Evolutionary conservation across 1,140 invertebrate species (phyloP), one percentile per base, ranked within the genome.

Genomic region (Brachionus manjavacas): DNA sequence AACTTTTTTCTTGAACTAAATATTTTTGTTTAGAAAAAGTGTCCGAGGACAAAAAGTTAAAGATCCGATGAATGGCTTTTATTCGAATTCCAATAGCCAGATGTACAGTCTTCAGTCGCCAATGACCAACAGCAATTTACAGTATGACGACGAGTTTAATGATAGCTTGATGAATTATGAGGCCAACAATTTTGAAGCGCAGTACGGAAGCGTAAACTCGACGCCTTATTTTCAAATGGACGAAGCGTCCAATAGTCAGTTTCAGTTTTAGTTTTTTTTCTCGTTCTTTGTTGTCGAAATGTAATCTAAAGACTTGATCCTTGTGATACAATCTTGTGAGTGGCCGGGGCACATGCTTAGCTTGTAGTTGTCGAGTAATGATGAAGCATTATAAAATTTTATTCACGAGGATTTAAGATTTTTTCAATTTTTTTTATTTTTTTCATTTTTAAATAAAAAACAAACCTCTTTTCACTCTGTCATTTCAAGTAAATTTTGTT

Each of bases 181-280:
- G 8, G 14, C 14, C 9, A 76, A 31, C 41, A 35, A 35, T 35
- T 76, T 52, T 76, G 43, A 46, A 4, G 4, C 49, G 7, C 72
- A 76, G 9, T 76, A 14, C 23, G 39, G 41, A 43, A 76, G 20
- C 14, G 20, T 35, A 25, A 76, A 31, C 11, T 49, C 39, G 46
- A 49, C 7, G 72, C 4, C 72, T 25, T 49, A 49, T 49, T 49
- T 76, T 49, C 41, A 76, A 46, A 49, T 76, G 43, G 72, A 76
- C 23, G 72, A 76, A 76, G n/a, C 72, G 11, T 76, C 72, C 7
- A 76, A 76, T 52, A 76, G 72, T 28, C 72, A 76, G 49, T 76
- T 49, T 76, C 72, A 76, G 9, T 76, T 76, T 76, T 76, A 76
- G 72, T 76, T 43, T 41, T n/a, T n/a, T 41, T 41, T 20, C 9